phyloP scores from a whole-genome alignment of 2,888 invertebrate genomes.

The Achlya flavicornis region DNA sequence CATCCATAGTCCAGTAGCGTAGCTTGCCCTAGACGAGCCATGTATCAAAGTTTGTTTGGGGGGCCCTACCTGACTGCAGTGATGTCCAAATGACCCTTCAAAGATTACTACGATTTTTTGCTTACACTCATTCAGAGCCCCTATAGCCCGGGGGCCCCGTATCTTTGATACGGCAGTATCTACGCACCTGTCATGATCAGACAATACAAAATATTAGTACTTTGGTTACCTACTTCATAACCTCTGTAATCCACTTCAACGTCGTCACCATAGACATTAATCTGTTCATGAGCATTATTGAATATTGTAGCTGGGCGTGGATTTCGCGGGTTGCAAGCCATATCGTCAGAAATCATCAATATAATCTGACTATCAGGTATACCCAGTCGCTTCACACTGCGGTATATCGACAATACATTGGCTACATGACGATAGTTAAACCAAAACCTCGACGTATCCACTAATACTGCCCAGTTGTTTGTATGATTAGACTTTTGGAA shows the following conservation, averaged over 20 bases:
- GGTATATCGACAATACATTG: constrained; percentile 98
- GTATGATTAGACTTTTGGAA: constrained; percentile 91
- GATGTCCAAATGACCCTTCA: constrained; percentile 2
- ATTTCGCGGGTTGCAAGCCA: constrained; percentile 99
- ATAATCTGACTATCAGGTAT: constrained; percentile 99
- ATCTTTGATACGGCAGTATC: too few species aligned
- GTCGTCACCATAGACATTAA: constrained; percentile 99
- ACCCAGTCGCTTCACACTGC: constrained; percentile 98
- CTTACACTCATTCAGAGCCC: too few species aligned
- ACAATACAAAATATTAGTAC: not conserved
- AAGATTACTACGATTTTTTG: too few species aligned
- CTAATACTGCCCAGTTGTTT: constrained; percentile 99
- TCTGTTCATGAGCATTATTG: constrained; percentile 98
- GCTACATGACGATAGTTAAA: constrained; percentile 99
- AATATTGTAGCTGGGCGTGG: constrained; percentile 98
- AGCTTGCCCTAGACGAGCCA: too few species aligned
- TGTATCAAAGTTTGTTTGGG: too few species aligned
- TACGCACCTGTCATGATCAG: too few species aligned
- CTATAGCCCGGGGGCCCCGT: too few species aligned
- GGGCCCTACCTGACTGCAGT: too few species aligned
- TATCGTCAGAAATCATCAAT: constrained; percentile 99
- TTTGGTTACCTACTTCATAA: constrained; percentile 86
- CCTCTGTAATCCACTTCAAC: constrained; percentile 99
- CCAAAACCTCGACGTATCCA: constrained; percentile 99
- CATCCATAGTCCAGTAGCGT: too few species aligned